phyloP scores from a whole-genome alignment of 2,888 invertebrate species.

The Minunthozetes semirufus region DNA sequence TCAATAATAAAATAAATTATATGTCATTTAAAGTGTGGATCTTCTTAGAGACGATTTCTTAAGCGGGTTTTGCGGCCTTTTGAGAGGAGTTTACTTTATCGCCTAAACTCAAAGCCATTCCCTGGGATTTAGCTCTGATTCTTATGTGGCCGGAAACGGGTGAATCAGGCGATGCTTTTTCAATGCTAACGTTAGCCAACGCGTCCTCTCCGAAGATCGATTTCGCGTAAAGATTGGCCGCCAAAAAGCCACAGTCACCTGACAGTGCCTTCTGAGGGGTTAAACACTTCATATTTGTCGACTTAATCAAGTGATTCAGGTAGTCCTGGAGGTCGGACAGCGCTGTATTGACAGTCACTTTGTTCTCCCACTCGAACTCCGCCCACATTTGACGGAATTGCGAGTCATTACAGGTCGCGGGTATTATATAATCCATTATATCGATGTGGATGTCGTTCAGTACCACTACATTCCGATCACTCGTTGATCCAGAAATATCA shows the following conservation, averaged over 20 bases:
- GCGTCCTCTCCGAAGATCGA: slow-evolving; percentile 98
- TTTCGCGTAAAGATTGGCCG: slow-evolving; percentile 97
- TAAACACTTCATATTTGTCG: slow-evolving; percentile 98
- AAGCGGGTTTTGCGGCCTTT: slow-evolving; percentile 52
- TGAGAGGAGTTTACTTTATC: slow-evolving; percentile 95
- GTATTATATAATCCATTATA: slow-evolving; percentile 98
- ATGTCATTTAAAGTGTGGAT: no score
- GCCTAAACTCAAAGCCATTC: slow-evolving; percentile 96
- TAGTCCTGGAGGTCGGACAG: slow-evolving; percentile 88
- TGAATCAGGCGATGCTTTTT: slow-evolving; percentile 67
- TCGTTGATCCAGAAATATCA: slow-evolving; percentile 84
- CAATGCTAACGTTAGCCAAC: slow-evolving; percentile 95
- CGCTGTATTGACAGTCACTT: slow-evolving; percentile 85
- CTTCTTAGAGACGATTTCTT: no score
- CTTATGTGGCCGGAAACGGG: slow-evolving; percentile 94
- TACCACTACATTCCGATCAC: slow-evolving; percentile 93
- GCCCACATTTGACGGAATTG: slow-evolving; percentile 99
- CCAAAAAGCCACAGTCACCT: slow-evolving; percentile 99
- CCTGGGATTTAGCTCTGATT: slow-evolving; percentile 95
- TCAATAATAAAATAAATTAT: neutral
- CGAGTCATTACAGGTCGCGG: slow-evolving; percentile 83
- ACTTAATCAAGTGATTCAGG: slow-evolving; percentile 78
- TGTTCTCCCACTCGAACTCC: slow-evolving; percentile 99
- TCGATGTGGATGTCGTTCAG: slow-evolving; percentile 99
- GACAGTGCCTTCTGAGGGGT: slow-evolving; percentile 94